phyloP scores from a whole-genome alignment of 2,113 vertebrate genomes.

The Corapipo altera region DNA sequence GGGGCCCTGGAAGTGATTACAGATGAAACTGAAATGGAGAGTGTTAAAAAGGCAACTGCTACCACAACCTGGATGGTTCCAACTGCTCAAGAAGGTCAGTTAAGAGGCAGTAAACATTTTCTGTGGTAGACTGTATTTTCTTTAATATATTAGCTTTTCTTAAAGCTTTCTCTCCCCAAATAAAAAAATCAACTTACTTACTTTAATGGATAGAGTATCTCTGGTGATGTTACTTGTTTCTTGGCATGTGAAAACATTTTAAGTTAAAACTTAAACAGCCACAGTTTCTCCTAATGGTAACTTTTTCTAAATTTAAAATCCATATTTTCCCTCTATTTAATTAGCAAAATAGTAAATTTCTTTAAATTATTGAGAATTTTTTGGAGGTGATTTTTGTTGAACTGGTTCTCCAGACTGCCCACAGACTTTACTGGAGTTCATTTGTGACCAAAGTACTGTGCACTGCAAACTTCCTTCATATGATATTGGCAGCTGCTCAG shows the following conservation, averaged over 20 bases:
- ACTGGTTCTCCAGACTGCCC: background rate
- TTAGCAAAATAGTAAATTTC: background rate
- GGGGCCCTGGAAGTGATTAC: slow-evolving; percentile 95
- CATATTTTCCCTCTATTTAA: background rate
- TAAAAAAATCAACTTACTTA: background rate
- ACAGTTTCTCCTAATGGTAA: background rate
- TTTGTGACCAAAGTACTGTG: background rate
- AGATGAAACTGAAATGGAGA: slow-evolving; percentile 88
- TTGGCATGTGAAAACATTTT: background rate
- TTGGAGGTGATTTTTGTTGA: background rate
- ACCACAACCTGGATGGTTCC: slow-evolving; percentile 88
- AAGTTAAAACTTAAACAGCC: background rate
- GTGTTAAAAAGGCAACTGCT: slow-evolving; percentile 84
- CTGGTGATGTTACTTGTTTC: background rate
- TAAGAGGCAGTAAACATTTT: background rate
- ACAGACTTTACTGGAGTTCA: background rate
- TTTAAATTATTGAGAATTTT: background rate
- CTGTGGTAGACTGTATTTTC: background rate
- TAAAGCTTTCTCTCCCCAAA: background rate
- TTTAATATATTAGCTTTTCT: background rate
- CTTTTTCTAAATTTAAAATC: background rate
- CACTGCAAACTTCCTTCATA: background rate
- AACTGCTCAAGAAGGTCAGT: slow-evolving; percentile 84
- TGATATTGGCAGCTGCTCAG: background rate
- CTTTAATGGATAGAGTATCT: background rate